These are phyloP conservation scores for Aplodontia rufa DNA, from an alignment of 2,113 vertebrate species.

Conservation along the genomic window DNA sequence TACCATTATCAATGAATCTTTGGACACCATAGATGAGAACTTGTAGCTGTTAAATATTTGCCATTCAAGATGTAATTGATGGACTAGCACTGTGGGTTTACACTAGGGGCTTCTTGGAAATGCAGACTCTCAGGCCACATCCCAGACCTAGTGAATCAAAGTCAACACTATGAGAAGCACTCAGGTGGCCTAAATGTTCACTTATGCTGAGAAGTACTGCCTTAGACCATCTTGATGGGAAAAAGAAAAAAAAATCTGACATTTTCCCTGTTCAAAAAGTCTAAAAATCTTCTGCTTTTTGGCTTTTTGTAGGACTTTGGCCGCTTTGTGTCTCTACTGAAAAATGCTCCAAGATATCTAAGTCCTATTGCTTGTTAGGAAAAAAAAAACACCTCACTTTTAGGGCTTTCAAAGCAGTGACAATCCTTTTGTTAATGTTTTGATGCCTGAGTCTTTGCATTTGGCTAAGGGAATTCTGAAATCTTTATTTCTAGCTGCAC, in stretches of 20 bases:
- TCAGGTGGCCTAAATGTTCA: background rate
- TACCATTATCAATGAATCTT: background rate
- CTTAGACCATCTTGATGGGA: background rate
- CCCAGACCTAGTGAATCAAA: too few species aligned
- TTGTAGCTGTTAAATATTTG: background rate
- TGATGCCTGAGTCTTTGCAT: background rate
- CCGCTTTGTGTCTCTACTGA: background rate
- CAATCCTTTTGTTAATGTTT: background rate
- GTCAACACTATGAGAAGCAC: background rate
- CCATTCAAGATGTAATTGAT: background rate
- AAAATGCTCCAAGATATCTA: background rate
- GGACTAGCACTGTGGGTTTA: background rate
- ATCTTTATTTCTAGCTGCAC: background rate
- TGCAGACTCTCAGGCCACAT: background rate
- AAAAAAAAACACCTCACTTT: background rate
- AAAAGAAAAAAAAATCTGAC: background rate
- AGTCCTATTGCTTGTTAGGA: background rate
- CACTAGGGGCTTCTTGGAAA: background rate
- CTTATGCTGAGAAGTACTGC: background rate
- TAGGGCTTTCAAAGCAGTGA: constrained; percentile 11
- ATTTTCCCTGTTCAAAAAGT: background rate
- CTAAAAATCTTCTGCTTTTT: background rate
- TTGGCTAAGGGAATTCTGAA: background rate
- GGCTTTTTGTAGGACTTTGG: background rate
- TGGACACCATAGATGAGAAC: background rate